Base-by-base conservation (phyloP, 2,888 invertebrate species). In the Cataglyphis cursor region DNA sequence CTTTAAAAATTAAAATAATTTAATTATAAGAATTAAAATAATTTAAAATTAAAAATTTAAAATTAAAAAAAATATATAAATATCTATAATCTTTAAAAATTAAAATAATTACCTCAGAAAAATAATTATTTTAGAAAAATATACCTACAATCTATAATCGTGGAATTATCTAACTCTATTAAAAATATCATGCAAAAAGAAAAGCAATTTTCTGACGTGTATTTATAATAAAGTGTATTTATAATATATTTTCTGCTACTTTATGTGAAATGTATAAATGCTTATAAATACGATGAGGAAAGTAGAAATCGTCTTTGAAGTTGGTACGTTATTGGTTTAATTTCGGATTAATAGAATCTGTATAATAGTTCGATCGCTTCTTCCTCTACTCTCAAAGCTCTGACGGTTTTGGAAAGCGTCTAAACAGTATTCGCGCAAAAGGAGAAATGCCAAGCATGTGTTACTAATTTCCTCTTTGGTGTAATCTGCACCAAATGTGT, bases 311-410 rank as follows among this genome's bases (percentile, higher is more conserved):
- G 15, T 41, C 35, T 66, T 76, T 76, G 12, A 51, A 66, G 1
- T 54, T 51, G 12, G 24, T 48, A 41, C 2, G 9, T 35, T 35
- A 1, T 24, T 18, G 10, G 10, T 1, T 44, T 44, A n/a, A 9
- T 38, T 66, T 66, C 38, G 18, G 6, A 24, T 24, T 66, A 75
- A 51, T 51, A 66, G 24, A 51, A 66, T 76, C 38, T 76, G 75
- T 51, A 51, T 10, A 24, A 28, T 28, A 66, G 24, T 54, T 66
- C 12, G 8, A 75, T 51, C 38, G 18, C 35, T 24, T 18, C 48
- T 51, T 38, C 18, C 24, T 75, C 51, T 65, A 51, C 12, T 66
- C 31, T n/a, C 66, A 48, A 75, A 75, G 51, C 66, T 38, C 15
- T 18, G n/a, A 35, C 51, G 12, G 12, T 28, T 41, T 75, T 48